Conservation (phyloP, 2,888 invertebrate genomes). For the Hydraecia micacea region DNA sequence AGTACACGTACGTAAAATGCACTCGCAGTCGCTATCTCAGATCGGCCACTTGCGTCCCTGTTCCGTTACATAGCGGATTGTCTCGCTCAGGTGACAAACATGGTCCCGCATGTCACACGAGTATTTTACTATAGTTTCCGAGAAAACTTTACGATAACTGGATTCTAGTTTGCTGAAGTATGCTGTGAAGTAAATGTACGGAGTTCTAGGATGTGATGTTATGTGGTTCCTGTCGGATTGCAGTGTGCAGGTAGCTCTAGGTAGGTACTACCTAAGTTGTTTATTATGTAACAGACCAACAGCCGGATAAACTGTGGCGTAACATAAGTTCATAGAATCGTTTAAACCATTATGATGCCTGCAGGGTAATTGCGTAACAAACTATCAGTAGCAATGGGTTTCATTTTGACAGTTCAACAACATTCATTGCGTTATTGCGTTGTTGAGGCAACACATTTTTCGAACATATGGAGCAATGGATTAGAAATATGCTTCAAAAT, state of each 20-base stretch:
- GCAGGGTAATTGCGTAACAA: too few relatives aligned
- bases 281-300: constrained; percentile 4
- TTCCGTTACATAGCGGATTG: constrained; percentile 73
- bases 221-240: constrained; percentile 31
- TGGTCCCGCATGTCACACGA: constrained; percentile 57
- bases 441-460: too few relatives aligned
- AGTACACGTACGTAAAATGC: constrained; percentile 38
- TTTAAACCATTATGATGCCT: neutral
- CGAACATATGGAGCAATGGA: too few relatives aligned
- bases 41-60: constrained; percentile 55
- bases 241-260: neutral
- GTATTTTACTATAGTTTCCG: constrained; percentile 60
- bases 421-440: too few relatives aligned
- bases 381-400: too few relatives aligned
- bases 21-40: constrained; percentile 34
- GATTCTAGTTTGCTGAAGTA: constrained; percentile 46
- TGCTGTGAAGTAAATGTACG: constrained; percentile 40
- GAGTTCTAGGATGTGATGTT: constrained; percentile 32
- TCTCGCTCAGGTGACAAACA: constrained; percentile 67
- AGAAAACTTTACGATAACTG: constrained; percentile 56
- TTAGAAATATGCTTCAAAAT: too few relatives aligned
- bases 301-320: neutral
- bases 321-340: neutral
- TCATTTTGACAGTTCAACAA: too few relatives aligned
- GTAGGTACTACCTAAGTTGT: neutral